Percentiles rank a stretch among this genome's conserved stretches.
phyloP scores from a whole-genome alignment of 2,797 vertebrate species.

The Spea hammondii region DNA sequence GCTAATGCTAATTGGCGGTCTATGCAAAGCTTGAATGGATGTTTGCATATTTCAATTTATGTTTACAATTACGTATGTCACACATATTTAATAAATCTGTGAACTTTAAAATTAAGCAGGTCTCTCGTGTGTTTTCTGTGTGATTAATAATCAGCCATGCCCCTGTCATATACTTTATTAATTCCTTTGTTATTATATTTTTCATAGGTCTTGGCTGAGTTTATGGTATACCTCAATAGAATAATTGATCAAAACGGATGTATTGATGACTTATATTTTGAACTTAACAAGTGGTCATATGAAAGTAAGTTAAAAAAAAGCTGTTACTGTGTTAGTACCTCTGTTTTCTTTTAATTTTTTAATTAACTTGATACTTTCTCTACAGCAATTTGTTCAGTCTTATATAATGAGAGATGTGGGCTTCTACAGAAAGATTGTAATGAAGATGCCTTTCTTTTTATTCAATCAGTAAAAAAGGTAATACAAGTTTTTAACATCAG shows the following conservation, averaged over 20 bases:
- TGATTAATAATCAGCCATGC: too few relatives aligned
- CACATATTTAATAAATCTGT: too few relatives aligned
- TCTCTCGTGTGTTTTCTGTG: too few relatives aligned
- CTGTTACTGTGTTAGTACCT: background rate
- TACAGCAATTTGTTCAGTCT: slow-evolving; percentile 39
- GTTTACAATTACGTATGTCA: too few relatives aligned
- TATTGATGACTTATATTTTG: slow-evolving; percentile 42
- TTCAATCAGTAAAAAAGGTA: slow-evolving; percentile 50
- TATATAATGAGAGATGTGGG: slow-evolving; percentile 47
- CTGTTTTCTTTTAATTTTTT: background rate
- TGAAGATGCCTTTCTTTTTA: slow-evolving; percentile 38
- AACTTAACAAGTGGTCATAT: slow-evolving; percentile 47
- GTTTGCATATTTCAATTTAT: too few relatives aligned
- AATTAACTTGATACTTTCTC: background rate
- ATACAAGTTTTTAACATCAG: background rate
- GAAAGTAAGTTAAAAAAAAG: slow-evolving; percentile 27
- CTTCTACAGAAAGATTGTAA: slow-evolving; percentile 36
- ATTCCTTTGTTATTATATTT: background rate
- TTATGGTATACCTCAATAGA: slow-evolving; percentile 30
- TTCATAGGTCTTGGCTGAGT: slow-evolving; percentile 41
- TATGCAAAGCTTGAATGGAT: too few relatives aligned
- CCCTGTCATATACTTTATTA: background rate
- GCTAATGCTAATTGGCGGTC: too few relatives aligned
- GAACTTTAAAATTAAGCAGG: too few relatives aligned
- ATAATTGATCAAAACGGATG: slow-evolving; percentile 29